Base-by-base conservation (phyloP, 1,140 invertebrate species). In the Lucilia cuprina region DNA sequence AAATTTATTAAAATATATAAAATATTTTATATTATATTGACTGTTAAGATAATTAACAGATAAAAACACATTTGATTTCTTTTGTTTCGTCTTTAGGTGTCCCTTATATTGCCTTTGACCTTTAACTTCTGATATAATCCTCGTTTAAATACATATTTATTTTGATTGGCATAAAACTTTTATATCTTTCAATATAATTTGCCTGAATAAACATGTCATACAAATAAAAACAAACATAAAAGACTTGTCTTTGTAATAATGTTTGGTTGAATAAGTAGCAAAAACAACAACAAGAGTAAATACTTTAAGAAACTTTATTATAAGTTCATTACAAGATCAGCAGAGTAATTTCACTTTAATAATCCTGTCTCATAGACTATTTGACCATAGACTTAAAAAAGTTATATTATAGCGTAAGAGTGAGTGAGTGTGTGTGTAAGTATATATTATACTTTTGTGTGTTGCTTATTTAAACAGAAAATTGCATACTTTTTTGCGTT, bases 401-500 rank as follows among this genome's bases (percentile, higher is more conserved):
- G 13, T 60, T 60, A 3, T 17, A 60, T 12, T 2, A 60, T 7
- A 60, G n/a, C 25, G 25, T 30, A 47, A 60, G 80, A 47, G 49
- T 60, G 19, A 17, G 78, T 82, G 78, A 12, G 47, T 50, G 78
- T 1, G 12, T 82, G n/a, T n/a, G n/a, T n/a, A n/a, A n/a, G n/a
- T n/a, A n/a, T 47, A 9, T 80, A n/a, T 7, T 30, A 21, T 41
- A 5, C n/a, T 19, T 77, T 82, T 50, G 19, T 55, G 25, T 77
- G 30, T 30, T 77, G 74, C 30, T 77, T 41, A 74, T 41, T 77
- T 77, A 77, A 77, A 77, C 30, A 77, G 75, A 78, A 78, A 78
- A 78, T 78, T 78, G 75, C 75, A 78, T 78, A 41, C 41, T 78
- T 41, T 78, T 78, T 78, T 78, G 55, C 55, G 14, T 17, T n/a